These are phyloP conservation scores for Caenorhabditis uteleia DNA, from an alignment of 2,888 invertebrate genomes.

Conservation along the genomic window DNA sequence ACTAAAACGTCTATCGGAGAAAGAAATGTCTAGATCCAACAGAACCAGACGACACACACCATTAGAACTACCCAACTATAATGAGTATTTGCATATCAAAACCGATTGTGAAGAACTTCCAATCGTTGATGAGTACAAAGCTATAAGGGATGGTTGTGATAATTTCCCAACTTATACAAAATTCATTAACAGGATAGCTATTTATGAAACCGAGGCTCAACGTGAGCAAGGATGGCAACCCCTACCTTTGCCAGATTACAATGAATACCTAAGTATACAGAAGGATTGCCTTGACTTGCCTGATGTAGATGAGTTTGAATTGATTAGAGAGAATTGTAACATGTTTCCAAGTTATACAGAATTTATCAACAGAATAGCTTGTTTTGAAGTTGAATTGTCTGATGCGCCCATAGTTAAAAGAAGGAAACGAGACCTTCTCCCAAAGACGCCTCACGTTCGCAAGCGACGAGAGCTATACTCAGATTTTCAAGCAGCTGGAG, in stretches of 20 bases:
- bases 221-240: conserved; percentile 10
- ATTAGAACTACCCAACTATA: conserved; percentile 9
- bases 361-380: conserved; percentile 7
- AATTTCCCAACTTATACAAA: conserved; percentile 10
- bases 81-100: conserved; percentile 5
- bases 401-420: not conserved
- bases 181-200: conserved; percentile 17
- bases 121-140: conserved; percentile 15
- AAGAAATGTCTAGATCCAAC: conserved; percentile 1
- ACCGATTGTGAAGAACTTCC: conserved; percentile 11
- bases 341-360: no score
- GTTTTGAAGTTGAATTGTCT: no score
- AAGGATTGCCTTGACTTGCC: conserved; percentile 2
- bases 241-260: conserved; percentile 7
- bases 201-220: conserved; percentile 5
- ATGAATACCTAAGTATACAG: conserved; percentile 8
- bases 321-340: conserved; percentile 10
- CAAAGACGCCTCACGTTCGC: conserved; percentile 3
- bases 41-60: conserved; percentile 17
- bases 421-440: no score
- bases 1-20: no score
- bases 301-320: conserved; percentile 5
- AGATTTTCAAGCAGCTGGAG: conserved; percentile 47
- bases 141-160: conserved; percentile 10
- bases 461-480: conserved; percentile 33